Conservation (phyloP, 2,888 invertebrate species). For the Caenorhabditis wallacei region DNA sequence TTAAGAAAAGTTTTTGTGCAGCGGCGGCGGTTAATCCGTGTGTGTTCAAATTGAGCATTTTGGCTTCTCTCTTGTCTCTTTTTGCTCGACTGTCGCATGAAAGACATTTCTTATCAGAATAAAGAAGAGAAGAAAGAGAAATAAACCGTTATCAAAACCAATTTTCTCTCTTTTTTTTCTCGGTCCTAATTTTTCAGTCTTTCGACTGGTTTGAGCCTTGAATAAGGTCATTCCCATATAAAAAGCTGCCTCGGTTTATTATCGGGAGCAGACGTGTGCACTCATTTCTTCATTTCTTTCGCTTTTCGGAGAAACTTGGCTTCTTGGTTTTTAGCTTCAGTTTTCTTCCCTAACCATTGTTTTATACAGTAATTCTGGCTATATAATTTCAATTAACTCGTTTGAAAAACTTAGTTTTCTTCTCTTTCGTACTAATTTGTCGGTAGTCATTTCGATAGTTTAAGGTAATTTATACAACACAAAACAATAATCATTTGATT, state of each 20-base stretch:
- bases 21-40: constrained; percentile 23
- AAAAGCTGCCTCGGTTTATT: background rate
- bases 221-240: background rate
- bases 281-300: background rate
- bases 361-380: no score
- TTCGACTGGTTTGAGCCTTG: background rate
- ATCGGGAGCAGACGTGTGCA: constrained; percentile 13
- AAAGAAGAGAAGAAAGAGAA: background rate
- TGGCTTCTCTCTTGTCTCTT: constrained; percentile 16
- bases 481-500: constrained; percentile 51
- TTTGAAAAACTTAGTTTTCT: background rate
- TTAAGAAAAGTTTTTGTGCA: background rate
- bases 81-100: constrained; percentile 21
- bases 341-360: background rate
- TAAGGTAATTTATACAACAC: constrained; percentile 24
- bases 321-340: constrained; percentile 1
- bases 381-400: no score
- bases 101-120: constrained; percentile 33
- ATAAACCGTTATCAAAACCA: constrained; percentile 36
- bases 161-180: constrained; percentile 27
- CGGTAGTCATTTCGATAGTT: constrained; percentile 15
- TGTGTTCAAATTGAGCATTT: constrained; percentile 19
- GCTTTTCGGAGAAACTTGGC: background rate
- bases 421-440: background rate
- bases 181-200: constrained; percentile 23